Evolutionary conservation across 2,888 invertebrate genomes (phyloP), one percentile per base, ranked within the genome.

Genomic region (Cantharis nigra): DNA sequence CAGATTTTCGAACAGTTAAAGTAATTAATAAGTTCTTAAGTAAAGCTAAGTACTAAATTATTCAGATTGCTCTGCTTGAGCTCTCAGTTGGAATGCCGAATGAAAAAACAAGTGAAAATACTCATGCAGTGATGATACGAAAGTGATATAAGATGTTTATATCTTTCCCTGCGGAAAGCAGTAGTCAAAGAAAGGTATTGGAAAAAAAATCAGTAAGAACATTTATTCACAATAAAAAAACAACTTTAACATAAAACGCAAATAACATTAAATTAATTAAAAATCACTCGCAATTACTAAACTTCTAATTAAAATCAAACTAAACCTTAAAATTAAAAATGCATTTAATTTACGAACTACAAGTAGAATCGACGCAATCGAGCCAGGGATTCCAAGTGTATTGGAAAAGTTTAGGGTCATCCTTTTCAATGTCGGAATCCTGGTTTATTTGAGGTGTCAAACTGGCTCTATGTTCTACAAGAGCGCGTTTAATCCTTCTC

Each of bases 311-410:
- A 69, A 18, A 69, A 69, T 26, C 28, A 26, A 69, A 69, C 28
- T 69, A 20, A 69, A 16, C 14, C n/a, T 49, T 49, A 49, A 69
- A 23, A 69, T 23, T 26, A 23, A 69, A 26, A 69, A 69, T 26
- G 26, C 23, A 69, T 14, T 75, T 78, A 70, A 79, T 76, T 79
- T 79, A 78, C 69, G 76, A 72, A 72, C 79, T 81, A 81, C 84
- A 84, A 64, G 81, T 77, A 30, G 79, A 74, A 80, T 87, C 86
- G 13, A 81, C 78, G 81, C 88, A 88, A 77, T 88, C 88, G 71
- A 90, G 79, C 93, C 93, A 95, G 0, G 93, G 92, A 69, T 91
- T 91, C 95, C 95, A 96, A 0, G 92, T 91, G 83, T 93, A 93
- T 85, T 93, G 92, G 87, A 92, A 94, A 81, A 92, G 90, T 65